Base-by-base conservation (phyloP, 1,140 invertebrate genomes). In the Heliothis subflexa region DNA sequence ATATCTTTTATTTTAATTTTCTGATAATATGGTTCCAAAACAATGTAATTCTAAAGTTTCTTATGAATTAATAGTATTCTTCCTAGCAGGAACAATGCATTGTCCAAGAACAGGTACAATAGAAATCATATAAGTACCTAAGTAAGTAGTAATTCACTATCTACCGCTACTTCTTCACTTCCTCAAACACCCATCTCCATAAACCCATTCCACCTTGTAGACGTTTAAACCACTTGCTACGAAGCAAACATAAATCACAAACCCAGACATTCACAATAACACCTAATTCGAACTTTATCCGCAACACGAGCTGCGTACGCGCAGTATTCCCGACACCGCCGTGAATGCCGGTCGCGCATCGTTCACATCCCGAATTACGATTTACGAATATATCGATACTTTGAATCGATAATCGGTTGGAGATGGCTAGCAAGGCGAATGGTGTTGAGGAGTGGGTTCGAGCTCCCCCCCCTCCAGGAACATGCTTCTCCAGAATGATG, bases 401-500 rank as follows among this genome's bases (percentile, higher is more conserved):
- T 25, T 7, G 28, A 18, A 28, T 50, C 50, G 11, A 7, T 16
- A 25, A 3, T 47, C 4, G 16, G 13, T 13, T 14, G 50, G 33
- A 52, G 18, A 89, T 90, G 89, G 84, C 86, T 2, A 82, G 77
- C 62, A 93, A 92, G 84, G 81, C 86, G 0, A 92, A 92, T 78
- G 89, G 89, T 16, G 81, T 90, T 12, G 89, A 90, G 61, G 64
- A 78, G 13, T 94, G 92, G 92, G 88, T 88, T 1, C 79, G 92
- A 2, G 86, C 86, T 0, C 92, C 92, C 0, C 90, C 90, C 0
- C 81, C 86, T 0, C 90, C 89, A 5, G 95, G 95, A 76, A 95
- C 95, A 0, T 91, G 94, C 68, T 96, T 96, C 95, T 84, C 96
- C 80, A 92, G 93, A 45, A 91, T 97, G 52, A 89, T 91, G 13